Base-by-base conservation (phyloP, 2,888 invertebrate genomes). In the Timandra comae region DNA sequence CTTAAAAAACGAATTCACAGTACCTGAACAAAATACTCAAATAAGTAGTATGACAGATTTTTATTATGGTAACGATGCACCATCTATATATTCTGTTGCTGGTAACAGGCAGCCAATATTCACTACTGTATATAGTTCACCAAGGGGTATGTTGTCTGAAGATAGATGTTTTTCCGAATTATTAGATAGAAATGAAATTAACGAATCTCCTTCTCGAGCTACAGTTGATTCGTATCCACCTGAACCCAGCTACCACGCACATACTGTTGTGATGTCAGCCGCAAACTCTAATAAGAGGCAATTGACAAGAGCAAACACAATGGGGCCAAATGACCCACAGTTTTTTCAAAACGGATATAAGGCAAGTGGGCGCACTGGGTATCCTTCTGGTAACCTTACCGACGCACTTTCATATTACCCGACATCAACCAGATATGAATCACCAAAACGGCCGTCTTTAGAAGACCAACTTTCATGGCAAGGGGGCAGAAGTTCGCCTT, bases 401-500 rank as follows among this genome's bases (percentile, higher is more conserved):
- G 94, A 95, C 64, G 93, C 93, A 7, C 76, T 95, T 4, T 92
- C 92, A 0, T 95, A 93, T 53, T 95, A 95, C 68, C 94, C 94
- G 1, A 92, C 91, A 1, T 91, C 90, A 20, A 88, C 86, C 30
- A 73, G 89, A 43, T 89, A 90, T 49, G 90, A 90, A 29, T 78
- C 84, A 19, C 78, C 84, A 19, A 86, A 87, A 46, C 82, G 86
- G 62, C 65, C 88, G 29, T 88, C 89, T 27, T 81, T 87, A 27
- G 89, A 90, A 59, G 91, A 91, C 52, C 88, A 88, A 42, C 69
- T 84, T 13, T 86, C 88, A 8, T 91, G 90, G 90, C 74, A 88
- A 53, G 88, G 84, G 39, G 80, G 87, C 5, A 86, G 81, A 70
- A 87, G 85, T 62, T 87, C 85, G 38, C 90, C 90, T 1, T 89